Conservation (phyloP, 2,888 invertebrate species). For the Dicyrtomina minuta region DNA sequence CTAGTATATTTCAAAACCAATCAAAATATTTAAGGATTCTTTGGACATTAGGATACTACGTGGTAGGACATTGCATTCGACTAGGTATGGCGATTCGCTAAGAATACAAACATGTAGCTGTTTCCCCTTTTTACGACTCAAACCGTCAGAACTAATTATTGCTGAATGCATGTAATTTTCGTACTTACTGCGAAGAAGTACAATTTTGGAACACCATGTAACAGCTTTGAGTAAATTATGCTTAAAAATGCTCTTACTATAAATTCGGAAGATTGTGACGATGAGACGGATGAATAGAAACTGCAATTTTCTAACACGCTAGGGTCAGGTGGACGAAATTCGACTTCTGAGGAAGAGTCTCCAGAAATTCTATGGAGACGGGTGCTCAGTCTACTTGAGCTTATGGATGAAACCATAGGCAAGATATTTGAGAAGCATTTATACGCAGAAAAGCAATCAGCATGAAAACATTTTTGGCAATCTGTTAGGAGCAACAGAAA, state of each 20-base stretch:
- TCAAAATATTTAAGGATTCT: constrained; percentile 40
- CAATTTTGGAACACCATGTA: too few relatives aligned
- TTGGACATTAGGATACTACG: too few relatives aligned
- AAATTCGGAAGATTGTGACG: constrained; percentile 21
- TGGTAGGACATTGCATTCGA: too few relatives aligned
- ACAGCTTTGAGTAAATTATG: not conserved
- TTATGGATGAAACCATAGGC: constrained; percentile 6
- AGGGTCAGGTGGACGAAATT: constrained; percentile 38
- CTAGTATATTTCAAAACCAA: constrained; percentile 59
- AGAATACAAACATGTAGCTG: too few relatives aligned
- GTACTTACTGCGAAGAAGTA: too few relatives aligned
- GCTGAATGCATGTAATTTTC: too few relatives aligned
- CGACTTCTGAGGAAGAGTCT: constrained; percentile 34
- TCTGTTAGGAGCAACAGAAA: constrained; percentile 34
- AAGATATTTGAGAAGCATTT: constrained; percentile 29
- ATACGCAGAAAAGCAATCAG: constrained; percentile 42
- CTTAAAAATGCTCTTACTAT: constrained; percentile 30
- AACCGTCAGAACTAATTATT: too few relatives aligned
- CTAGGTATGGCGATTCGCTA: too few relatives aligned
- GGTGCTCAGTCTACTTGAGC: constrained; percentile 8
- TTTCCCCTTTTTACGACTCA: too few relatives aligned
- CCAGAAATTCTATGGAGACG: constrained; percentile 30
- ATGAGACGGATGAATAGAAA: constrained; percentile 36
- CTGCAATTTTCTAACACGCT: constrained; percentile 36
- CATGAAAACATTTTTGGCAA: constrained; percentile 49